Evolutionary conservation across 2,888 invertebrate genomes (phyloP), one percentile per base, ranked within the genome.

Genomic region (Ernsta delagoae): DNA sequence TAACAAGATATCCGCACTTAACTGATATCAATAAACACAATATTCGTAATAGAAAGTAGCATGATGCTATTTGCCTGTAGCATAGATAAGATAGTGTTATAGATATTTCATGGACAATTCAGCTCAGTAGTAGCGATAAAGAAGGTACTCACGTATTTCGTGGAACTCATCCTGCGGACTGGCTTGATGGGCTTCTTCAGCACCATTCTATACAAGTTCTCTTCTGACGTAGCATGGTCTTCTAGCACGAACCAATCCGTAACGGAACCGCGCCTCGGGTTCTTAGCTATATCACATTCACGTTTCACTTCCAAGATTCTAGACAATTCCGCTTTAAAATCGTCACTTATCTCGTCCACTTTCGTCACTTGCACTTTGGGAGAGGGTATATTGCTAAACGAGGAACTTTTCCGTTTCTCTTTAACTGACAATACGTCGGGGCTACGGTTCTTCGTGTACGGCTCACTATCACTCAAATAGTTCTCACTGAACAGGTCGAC

Each of bases 221-320:
- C 73, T 1, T 87, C 88, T 43, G 70, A 72, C 54, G 72, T 74
- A 0, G 71, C 74, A 59, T 79, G 79, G 65, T 93, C 93, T 74
- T 93, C 93, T 50, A 93, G 75, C 73, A 93, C 89, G 70, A 90
- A 92, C 89, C 92, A 93, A 78, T 93, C 92, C 4, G 93, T 93
- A 70, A 91, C 92, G 0, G 93, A 93, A 4, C 92, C 92, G 57
- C 93, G 80, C 56, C 92, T 82, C 4, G 77, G 78, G 41, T 79
- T 77, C 66, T 75, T 79, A 45, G 75, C 72, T 31, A 74, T 66
- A 59, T 65, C 77, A 76, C 75, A 78, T 0, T 65, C 75, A 72
- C 82, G 84, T 72, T 84, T 87, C 48, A 78, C 80, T 78, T 78
- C 80, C 71, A 92, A 76, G 69, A 83, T 80, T 74, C 76, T 78